Evolutionary conservation across 1,140 invertebrate genomes (phyloP).

Genomic region (Pseudachorutes palmiensis): DNA sequence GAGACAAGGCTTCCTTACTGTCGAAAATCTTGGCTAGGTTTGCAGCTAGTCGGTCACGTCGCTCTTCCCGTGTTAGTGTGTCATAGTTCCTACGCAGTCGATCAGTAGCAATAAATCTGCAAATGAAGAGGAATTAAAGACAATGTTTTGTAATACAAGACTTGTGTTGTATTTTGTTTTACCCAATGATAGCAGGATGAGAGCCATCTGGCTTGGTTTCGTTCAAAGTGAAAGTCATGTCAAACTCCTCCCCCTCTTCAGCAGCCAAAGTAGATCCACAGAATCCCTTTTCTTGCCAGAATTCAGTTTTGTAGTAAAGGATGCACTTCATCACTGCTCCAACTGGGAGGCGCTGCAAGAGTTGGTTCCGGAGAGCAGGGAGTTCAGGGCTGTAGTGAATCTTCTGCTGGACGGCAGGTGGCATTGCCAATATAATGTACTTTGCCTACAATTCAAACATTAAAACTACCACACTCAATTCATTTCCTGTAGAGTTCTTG

Average conservation of each 20-base stretch:
- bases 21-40: neutral
- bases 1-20: constrained; percentile 19
- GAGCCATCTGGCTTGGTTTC: constrained; percentile 10
- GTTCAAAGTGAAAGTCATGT: neutral
- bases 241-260: neutral
- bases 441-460: neutral
- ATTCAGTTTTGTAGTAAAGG: constrained; percentile 41
- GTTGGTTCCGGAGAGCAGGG: constrained; percentile 39
- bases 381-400: constrained; percentile 42
- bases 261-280: neutral
- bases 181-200: constrained; percentile 6
- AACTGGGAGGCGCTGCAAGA: constrained; percentile 41
- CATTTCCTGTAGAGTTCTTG: too few relatives aligned
- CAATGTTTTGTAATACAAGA: too few relatives aligned
- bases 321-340: constrained; percentile 44
- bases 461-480: too few relatives aligned
- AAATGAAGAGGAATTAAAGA: neutral
- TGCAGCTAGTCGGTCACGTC: neutral
- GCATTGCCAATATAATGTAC: constrained; percentile 31
- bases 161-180: neutral
- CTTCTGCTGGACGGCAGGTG: constrained; percentile 32
- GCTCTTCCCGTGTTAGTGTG: constrained; percentile 7
- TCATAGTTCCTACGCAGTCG: neutral
- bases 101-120: constrained; percentile 4
- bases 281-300: constrained; percentile 41